A percentile compares a stretch with the other conserved stretches of the same genome.
These are phyloP conservation scores for Calliopsis andreniformis DNA, from an alignment of 1,140 invertebrate species.

Conservation along the genomic window DNA sequence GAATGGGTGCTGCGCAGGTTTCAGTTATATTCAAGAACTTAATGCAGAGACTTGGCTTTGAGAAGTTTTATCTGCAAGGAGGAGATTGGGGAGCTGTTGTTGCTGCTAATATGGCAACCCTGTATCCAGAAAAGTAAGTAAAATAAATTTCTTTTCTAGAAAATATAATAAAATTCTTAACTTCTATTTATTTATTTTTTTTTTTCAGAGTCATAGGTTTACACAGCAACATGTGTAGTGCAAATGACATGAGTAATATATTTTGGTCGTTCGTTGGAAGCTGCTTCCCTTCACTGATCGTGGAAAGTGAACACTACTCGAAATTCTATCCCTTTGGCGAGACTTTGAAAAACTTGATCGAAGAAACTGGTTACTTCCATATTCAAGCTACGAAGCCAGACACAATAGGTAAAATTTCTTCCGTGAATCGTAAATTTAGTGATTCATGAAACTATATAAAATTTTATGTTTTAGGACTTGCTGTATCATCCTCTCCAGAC, in stretches of 20 bases:
- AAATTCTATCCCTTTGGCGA: conserved; percentile 85
- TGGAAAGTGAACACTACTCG: conserved; percentile 82
- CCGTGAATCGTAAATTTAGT: neutral
- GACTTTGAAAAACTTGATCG: conserved; percentile 80
- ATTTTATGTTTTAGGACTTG: conserved; percentile 79
- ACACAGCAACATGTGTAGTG: conserved; percentile 86
- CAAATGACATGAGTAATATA: conserved; percentile 21
- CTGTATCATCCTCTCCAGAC: conserved; percentile 85
- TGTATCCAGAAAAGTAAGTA: conserved; percentile 85
- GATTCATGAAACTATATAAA: conserved; percentile 7
- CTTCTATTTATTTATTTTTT: neutral
- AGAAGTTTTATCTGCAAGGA: conserved; percentile 91
- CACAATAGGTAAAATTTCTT: conserved; percentile 86
- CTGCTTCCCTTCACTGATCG: conserved; percentile 82
- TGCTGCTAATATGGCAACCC: conserved; percentile 82
- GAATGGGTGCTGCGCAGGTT: conserved; percentile 75
- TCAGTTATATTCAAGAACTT: conserved; percentile 90
- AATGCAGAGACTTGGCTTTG: conserved; percentile 89
- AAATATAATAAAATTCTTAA: too few relatives aligned
- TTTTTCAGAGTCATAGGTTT: conserved; percentile 77
- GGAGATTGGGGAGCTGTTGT: conserved; percentile 91
- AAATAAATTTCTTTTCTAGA: neutral
- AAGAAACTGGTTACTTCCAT: conserved; percentile 91
- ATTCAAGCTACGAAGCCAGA: conserved; percentile 95
- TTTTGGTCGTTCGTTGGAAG: conserved; percentile 82